A percentile compares a stretch with the other conserved stretches of the same genome.
These are phyloP conservation scores for Silurus meridionalis DNA, from an alignment of 2,113 vertebrate genomes.

Conservation along the genomic window DNA sequence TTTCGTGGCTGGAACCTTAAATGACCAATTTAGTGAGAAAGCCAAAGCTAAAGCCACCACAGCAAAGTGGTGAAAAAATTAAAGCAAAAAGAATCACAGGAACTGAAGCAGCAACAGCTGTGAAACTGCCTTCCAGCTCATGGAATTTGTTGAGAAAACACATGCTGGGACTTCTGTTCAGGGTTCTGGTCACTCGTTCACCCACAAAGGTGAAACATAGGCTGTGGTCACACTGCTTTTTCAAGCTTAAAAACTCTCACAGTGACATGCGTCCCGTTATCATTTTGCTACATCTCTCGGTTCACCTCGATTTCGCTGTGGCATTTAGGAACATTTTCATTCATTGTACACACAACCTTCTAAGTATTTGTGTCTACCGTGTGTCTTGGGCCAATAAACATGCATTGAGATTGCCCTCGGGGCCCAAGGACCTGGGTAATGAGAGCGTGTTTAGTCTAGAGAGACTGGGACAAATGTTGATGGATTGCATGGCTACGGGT, in stretches of 20 bases:
- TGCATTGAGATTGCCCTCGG: conserved; percentile 63
- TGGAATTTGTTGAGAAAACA: conserved; percentile 55
- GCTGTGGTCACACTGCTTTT: conserved; percentile 21
- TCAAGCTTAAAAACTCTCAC: conserved; percentile 41
- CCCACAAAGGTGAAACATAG: conserved; percentile 24
- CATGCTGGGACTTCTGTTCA: conserved; percentile 52
- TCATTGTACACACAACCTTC: conserved; percentile 60
- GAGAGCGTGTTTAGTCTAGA: conserved; percentile 80
- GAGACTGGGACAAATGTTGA: conserved; percentile 75
- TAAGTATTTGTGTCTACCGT: conserved; percentile 60
- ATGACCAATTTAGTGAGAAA: conserved; percentile 33
- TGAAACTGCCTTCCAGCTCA: conserved; percentile 42
- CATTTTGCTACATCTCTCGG: conserved; percentile 60
- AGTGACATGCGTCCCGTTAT: conserved; percentile 59
- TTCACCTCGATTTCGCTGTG: conserved; percentile 65
- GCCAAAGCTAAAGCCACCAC: conserved; percentile 18
- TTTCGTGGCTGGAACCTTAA: conserved; percentile 8
- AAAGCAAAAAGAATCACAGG: conserved; percentile 27
- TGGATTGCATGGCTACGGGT: conserved; percentile 74
- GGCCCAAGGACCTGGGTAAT: conserved; percentile 68
- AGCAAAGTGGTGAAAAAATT: conserved; percentile 2
- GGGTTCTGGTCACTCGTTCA: conserved; percentile 40
- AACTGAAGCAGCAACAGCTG: conserved; percentile 48
- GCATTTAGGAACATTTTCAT: conserved; percentile 59
- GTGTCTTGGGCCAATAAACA: conserved; percentile 74